These are phyloP conservation scores for Sipha maydis DNA, from an alignment of 2,888 invertebrate species.

Conservation along the genomic window DNA sequence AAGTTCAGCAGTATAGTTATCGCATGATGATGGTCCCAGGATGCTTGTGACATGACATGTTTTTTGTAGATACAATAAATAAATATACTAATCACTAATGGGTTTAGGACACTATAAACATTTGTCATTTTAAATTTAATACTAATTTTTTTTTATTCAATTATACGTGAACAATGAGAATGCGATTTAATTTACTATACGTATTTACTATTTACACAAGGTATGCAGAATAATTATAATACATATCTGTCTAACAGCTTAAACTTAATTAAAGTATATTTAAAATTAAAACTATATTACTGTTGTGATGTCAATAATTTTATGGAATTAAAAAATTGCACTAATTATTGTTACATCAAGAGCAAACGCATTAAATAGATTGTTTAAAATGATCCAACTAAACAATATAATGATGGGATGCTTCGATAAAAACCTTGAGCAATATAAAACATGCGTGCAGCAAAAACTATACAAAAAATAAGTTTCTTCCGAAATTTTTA, in stretches of 20 bases:
- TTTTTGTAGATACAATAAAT: conserved; percentile 18
- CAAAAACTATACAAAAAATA: no score
- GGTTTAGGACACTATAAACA: neutral
- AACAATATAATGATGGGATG: neutral
- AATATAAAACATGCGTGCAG: no score
- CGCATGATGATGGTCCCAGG: conserved; percentile 12
- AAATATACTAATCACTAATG: neutral
- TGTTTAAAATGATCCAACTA: neutral
- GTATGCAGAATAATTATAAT: neutral
- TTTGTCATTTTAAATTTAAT: neutral
- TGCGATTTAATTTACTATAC: neutral
- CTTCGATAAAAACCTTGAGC: neutral
- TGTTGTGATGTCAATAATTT: neutral
- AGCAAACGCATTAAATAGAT: neutral
- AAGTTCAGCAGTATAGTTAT: neutral
- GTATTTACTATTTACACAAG: neutral
- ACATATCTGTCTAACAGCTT: neutral
- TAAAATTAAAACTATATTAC: neutral
- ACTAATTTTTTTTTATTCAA: neutral
- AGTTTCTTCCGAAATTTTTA: no score
- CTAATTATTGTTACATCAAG: neutral
- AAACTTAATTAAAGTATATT: neutral
- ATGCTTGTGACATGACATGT: conserved; percentile 38
- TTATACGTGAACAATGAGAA: neutral
- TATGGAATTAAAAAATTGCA: neutral